Evolutionary conservation across 1,140 invertebrate species (phyloP).

Genomic region (Archivesica marissinica): DNA sequence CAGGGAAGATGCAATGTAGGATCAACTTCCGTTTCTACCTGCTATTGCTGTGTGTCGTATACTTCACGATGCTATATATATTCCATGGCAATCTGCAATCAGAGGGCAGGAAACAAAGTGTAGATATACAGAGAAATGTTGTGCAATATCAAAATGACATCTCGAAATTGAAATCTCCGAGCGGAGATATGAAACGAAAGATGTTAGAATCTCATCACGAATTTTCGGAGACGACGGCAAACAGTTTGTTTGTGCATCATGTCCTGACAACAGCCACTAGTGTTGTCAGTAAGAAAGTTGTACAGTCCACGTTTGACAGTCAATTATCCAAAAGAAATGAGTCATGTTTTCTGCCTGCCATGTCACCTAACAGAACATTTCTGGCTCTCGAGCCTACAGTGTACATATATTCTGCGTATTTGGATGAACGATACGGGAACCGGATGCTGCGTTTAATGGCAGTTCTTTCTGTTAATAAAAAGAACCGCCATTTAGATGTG

Average conservation of each 20-base stretch:
- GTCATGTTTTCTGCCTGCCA: conserved; percentile 38
- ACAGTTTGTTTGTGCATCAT: neutral
- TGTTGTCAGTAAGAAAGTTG: no score
- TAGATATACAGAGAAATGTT: neutral
- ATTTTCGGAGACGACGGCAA: neutral
- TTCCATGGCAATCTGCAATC: conserved; percentile 72
- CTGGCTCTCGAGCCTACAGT: conserved; percentile 47
- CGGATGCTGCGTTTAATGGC: conserved; percentile 67
- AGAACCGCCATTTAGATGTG: conserved; percentile 53
- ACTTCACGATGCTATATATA: conserved; percentile 67
- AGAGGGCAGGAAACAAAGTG: conserved; percentile 17
- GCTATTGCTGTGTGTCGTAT: conserved; percentile 59
- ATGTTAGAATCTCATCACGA: conserved; percentile 5
- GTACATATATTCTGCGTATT: conserved; percentile 72
- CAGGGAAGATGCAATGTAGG: conserved; percentile 36
- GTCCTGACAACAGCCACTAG: neutral
- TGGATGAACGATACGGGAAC: conserved; percentile 55
- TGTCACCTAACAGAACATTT: conserved; percentile 44
- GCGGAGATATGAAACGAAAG: conserved; percentile 1
- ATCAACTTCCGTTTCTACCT: conserved; percentile 65
- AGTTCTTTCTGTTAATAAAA: conserved; percentile 47
- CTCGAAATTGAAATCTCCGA: neutral
- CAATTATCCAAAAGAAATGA: no score
- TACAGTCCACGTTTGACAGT: no score
- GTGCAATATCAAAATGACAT: neutral